Base-by-base conservation (phyloP, 2,113 vertebrate genomes). In the Sebastes schlegelii region DNA sequence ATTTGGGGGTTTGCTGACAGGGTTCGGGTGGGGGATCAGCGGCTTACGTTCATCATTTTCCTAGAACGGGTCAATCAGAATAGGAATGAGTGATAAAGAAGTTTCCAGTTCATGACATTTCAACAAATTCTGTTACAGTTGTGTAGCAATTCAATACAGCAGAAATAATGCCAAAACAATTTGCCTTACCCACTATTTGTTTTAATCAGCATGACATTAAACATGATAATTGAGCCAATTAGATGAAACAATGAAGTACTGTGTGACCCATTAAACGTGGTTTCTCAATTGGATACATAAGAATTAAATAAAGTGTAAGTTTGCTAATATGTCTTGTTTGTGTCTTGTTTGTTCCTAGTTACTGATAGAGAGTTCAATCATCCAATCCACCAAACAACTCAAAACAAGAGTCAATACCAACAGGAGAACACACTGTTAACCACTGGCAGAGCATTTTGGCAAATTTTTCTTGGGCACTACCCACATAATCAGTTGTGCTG, bases 1-100 rank as follows among this genome's bases (percentile, higher is more conserved):
- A 64, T 97, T 97, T 75, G 96, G 93, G 19, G 96, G 95, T 93
- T 98, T 98, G 93, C 87, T 97, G 26, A 95, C 96, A 0, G 96
- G 96, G 81, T 96, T 98, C 43, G 94, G 95, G 12, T 95, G 92
- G 0, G 97, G 95, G 84, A 97, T 96, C 90, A 99, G 93, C 4
- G 96, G 96, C 86, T 97, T 97, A 0, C 95, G 94, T 86, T 97
- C 97, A 16, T 93, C 89, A 65, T 54, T 17, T 34, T 95, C 92
- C 95, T 95, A 66, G 34, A 74, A 69, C 6, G 66, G 4, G 34
- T 54, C 5, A 5, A 34, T 42, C 14, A 79, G 2, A 68, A 57
- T 1, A 14, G 7, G 49, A 65, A 8, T 13, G 5, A 16, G 11
- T 16, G 2, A 63, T 14, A 9, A 49, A 1, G 1, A 64, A 4